phyloP scores from a whole-genome alignment of 1,140 invertebrate species.

The Dysdera silvatica region DNA sequence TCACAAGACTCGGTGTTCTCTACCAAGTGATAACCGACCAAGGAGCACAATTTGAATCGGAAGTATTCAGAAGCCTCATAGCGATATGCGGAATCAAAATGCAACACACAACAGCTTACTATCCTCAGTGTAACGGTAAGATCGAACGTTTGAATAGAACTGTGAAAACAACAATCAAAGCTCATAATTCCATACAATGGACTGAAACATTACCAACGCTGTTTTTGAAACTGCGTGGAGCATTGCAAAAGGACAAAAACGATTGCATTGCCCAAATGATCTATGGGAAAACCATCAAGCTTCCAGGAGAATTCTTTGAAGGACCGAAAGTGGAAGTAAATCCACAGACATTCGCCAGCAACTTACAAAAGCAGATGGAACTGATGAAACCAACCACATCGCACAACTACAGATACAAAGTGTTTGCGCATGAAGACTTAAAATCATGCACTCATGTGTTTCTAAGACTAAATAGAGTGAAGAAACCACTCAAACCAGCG shows the following conservation, averaged over 20 bases:
- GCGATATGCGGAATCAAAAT: neutral
- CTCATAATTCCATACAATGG: neutral
- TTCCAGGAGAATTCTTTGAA: slow-evolving; percentile 5
- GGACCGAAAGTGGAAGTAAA: neutral
- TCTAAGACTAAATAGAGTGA: neutral
- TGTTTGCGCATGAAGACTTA: neutral
- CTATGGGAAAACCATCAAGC: neutral
- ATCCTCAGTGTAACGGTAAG: slow-evolving; percentile 35
- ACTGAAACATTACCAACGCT: neutral
- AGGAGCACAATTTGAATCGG: neutral
- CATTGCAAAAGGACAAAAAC: neutral
- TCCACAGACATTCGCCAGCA: neutral
- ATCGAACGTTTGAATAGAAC: slow-evolving; percentile 33
- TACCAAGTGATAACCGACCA: slow-evolving; percentile 22
- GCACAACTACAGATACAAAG: neutral
- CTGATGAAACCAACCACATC: neutral
- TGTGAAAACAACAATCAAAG: slow-evolving; percentile 29
- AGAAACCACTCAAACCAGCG: slow-evolving; percentile 1
- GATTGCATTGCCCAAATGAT: slow-evolving; percentile 3
- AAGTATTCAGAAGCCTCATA: neutral
- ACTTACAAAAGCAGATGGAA: slow-evolving; percentile 4
- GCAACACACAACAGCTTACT: slow-evolving; percentile 28
- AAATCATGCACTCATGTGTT: neutral
- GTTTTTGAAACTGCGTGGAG: neutral
- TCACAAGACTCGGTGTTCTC: neutral